These are phyloP conservation scores for Oenanthe melanoleuca DNA, from an alignment of 2,113 vertebrate genomes.

Conservation along the genomic window DNA sequence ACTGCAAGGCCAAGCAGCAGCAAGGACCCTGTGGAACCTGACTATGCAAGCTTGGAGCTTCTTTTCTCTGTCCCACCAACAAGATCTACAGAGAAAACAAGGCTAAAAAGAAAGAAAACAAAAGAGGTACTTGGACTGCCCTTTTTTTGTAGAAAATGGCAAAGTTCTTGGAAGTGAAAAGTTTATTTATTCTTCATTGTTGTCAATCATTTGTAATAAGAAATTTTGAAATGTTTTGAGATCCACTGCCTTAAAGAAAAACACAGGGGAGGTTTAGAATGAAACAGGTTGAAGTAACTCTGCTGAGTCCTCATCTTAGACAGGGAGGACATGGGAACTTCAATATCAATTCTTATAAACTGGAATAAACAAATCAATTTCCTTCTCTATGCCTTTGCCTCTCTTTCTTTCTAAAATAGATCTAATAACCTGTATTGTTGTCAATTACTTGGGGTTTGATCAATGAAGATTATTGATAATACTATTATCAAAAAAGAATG, in stretches of 20 bases:
- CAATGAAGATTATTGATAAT: neutral
- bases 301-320: neutral
- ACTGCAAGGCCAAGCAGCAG: conserved; percentile 61
- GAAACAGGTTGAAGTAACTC: neutral
- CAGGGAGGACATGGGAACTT: neutral
- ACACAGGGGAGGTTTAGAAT: neutral
- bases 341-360: neutral
- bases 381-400: neutral
- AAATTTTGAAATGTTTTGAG: neutral
- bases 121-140: conserved; percentile 80
- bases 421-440: neutral
- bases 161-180: neutral
- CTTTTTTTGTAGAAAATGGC: neutral
- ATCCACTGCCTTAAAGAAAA: neutral
- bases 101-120: conserved; percentile 77
- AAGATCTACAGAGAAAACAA: conserved; percentile 75
- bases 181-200: neutral
- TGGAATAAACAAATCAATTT: neutral
- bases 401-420: neutral
- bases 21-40: conserved; percentile 73
- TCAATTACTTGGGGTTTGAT: neutral
- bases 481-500: neutral
- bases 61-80: conserved; percentile 86
- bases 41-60: conserved; percentile 89
- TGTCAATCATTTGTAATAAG: neutral